Evolutionary conservation across 2,113 vertebrate genomes (phyloP), one percentile per base, ranked within the genome.

Genomic region (Chaetodon auriga): DNA sequence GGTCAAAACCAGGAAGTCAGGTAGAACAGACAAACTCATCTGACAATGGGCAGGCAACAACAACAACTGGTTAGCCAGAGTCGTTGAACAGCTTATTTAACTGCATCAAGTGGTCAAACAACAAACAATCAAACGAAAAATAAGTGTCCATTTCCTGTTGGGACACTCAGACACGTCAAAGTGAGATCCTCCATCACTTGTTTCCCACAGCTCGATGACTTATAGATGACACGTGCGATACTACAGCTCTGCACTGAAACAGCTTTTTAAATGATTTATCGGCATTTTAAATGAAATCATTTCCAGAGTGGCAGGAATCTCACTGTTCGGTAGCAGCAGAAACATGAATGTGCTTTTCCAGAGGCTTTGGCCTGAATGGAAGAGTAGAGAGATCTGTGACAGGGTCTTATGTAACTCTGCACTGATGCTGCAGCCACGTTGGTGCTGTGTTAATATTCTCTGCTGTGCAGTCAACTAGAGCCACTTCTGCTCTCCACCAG

Each of bases 371-470:
- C 61, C 68, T 87, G 58, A 90, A 81, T 86, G 79, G 63, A 48
- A 16, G 55, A 69, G 61, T 36, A 21, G 61, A 78, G 38, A 45
- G 68, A 68, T 38, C 11, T 18, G 68, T 61, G 78, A 53, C 49
- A 6, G 25, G 21, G 70, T 78, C 54, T 93, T 92, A 87, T 49
- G 58, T 88, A 89, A 90, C 84, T 43, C 46, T 54, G 63, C 70
- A 23, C 72, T n/a, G 82, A n/a, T 73, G 77, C 77, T 68, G 70
- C 57, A 68, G 76, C 61, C 57, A 14, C 61, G 70, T 70, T 57
- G 46, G 7, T 46, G 68, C 63, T 30, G 60, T n/a, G 35, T 64
- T 65, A 54, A 71, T 66, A 58, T 75, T 82, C 68, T 62, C 45
- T 60, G 55, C 66, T 30, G 41, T 54, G 48, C 46, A 72, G 45